Conservation (phyloP, 2,888 invertebrate genomes). For the Chymomyza caudatula region DNA sequence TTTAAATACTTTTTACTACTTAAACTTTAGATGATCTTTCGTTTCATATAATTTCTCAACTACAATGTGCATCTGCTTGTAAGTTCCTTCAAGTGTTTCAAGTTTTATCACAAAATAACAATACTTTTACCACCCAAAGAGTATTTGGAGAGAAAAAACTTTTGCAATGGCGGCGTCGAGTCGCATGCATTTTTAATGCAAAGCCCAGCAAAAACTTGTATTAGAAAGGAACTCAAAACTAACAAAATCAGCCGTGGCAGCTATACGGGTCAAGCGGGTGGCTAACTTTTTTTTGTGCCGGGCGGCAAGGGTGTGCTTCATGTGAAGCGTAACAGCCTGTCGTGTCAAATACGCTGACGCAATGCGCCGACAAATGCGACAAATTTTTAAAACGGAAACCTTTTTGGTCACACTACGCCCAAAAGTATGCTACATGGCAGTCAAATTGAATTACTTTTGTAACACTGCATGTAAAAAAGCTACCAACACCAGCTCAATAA, state of each 20-base stretch:
- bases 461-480: conserved; percentile 3
- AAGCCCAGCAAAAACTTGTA: conserved; percentile 36
- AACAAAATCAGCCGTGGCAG: background rate
- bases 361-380: background rate
- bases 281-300: background rate
- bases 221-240: conserved; percentile 8
- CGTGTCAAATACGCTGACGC: background rate
- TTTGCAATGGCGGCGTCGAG: conserved; percentile 16
- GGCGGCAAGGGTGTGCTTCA: background rate
- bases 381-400: conserved; percentile 5
- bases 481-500: conserved; percentile 37
- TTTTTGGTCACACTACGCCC: conserved; percentile 7
- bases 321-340: background rate
- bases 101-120: background rate
- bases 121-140: background rate
- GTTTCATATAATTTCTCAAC: too few relatives aligned
- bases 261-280: background rate
- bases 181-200: conserved; percentile 65
- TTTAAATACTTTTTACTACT: too few relatives aligned
- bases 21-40: too few relatives aligned
- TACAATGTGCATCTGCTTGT: too few relatives aligned
- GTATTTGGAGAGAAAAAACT: background rate
- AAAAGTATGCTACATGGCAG: conserved; percentile 16
- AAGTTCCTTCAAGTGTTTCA: background rate
- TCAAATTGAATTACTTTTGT: conserved; percentile 60